Conservation (phyloP, 1,140 invertebrate genomes). For the Conus betulinus region DNA sequence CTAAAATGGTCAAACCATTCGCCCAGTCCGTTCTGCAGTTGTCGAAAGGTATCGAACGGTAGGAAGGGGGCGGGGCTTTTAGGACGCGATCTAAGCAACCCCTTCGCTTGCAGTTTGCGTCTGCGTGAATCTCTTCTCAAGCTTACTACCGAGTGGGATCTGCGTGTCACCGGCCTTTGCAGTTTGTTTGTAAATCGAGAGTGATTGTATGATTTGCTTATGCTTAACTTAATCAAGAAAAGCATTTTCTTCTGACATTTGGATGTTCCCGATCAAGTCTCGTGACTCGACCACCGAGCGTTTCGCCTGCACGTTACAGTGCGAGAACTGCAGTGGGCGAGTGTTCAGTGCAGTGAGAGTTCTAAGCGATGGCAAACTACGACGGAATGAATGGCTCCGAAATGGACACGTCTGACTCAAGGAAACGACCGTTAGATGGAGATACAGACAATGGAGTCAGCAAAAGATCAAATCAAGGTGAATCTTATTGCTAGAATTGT, state of each 20-base stretch:
- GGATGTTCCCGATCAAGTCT: slow-evolving; percentile 45
- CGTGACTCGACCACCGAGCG: slow-evolving; percentile 51
- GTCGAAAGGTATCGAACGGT: not conserved
- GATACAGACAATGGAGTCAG: slow-evolving; percentile 90
- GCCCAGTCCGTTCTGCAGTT: not conserved
- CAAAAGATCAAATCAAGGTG: slow-evolving; percentile 91
- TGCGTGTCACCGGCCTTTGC: not conserved
- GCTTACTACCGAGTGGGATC: not conserved
- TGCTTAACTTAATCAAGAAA: not conserved
- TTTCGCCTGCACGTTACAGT: slow-evolving; percentile 63
- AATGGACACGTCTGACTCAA: slow-evolving; percentile 76
- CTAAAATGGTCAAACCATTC: slow-evolving; percentile 7
- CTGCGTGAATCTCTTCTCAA: not conserved
- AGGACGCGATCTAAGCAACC: not conserved
- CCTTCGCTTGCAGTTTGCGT: not conserved
- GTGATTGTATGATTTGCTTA: not conserved
- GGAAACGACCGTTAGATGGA: slow-evolving; percentile 90
- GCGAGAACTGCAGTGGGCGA: slow-evolving; percentile 66
- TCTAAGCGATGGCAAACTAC: slow-evolving; percentile 68
- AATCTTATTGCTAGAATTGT: slow-evolving; percentile 80
- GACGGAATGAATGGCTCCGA: slow-evolving; percentile 73
- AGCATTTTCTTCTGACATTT: not conserved
- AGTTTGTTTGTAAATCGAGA: not conserved
- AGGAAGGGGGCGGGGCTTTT: not conserved
- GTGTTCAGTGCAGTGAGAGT: slow-evolving; percentile 35